Evolutionary conservation across 1,140 invertebrate genomes (phyloP).

Genomic region (Camponotus vicinus): DNA sequence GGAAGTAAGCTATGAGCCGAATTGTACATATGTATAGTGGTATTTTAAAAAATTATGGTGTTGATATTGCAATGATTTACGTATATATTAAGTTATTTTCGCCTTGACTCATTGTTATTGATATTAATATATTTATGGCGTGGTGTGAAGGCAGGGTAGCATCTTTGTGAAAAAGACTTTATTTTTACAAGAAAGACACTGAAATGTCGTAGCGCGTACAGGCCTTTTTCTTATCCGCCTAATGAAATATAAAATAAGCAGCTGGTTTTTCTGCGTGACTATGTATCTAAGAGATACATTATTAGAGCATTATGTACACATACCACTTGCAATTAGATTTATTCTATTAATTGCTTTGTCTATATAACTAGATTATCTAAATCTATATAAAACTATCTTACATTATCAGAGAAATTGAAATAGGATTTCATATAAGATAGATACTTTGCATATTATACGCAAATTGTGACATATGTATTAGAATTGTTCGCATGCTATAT

Average conservation of each 20-base stretch:
- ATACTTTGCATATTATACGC: slow-evolving; percentile 15
- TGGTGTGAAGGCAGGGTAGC: background rate
- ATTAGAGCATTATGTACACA: slow-evolving; percentile 10
- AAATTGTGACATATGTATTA: slow-evolving; percentile 20
- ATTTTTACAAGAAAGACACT: background rate
- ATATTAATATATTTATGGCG: slow-evolving; percentile 2
- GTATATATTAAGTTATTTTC: slow-evolving; percentile 13
- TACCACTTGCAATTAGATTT: slow-evolving; percentile 34
- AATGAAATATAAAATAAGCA: slow-evolving; percentile 40
- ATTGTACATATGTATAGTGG: slow-evolving; percentile 38
- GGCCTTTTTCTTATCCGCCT: background rate
- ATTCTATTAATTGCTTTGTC: slow-evolving; percentile 9
- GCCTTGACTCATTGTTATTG: background rate
- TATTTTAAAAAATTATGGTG: background rate
- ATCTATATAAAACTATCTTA: slow-evolving; percentile 1
- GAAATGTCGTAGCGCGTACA: background rate
- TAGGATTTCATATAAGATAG: slow-evolving; percentile 9
- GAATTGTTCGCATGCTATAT: background rate
- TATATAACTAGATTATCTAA: slow-evolving; percentile 12
- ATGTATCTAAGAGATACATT: slow-evolving; percentile 4
- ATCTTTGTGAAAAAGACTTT: background rate
- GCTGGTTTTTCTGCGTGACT: slow-evolving; percentile 23
- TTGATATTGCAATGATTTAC: slow-evolving; percentile 5
- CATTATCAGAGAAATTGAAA: slow-evolving; percentile 27
- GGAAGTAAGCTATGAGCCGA: slow-evolving; percentile 1